Percentiles rank a stretch among this genome's conserved stretches.
Conservation (phyloP, 1,140 invertebrate species). For the Procambarus virginalis region DNA sequence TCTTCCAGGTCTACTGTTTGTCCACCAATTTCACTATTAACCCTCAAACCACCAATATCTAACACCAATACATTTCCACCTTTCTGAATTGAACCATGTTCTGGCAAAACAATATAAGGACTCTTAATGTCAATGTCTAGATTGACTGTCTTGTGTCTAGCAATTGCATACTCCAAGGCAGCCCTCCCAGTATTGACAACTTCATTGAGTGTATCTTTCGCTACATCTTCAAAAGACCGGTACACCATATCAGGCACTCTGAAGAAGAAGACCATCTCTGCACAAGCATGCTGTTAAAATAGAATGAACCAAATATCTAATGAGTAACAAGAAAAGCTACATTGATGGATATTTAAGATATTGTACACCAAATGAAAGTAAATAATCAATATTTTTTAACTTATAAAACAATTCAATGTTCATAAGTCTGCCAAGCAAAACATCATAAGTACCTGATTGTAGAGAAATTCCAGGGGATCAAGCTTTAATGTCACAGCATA, state of each 20-base stretch:
- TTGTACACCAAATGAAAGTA: too few relatives aligned
- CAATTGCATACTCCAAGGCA: conserved; percentile 77
- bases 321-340: too few relatives aligned
- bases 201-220: conserved; percentile 72
- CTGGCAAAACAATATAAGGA: conserved; percentile 86
- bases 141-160: conserved; percentile 81
- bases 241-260: conserved; percentile 76
- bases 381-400: too few relatives aligned
- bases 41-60: conserved; percentile 82
- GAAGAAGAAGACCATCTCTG: conserved; percentile 85
- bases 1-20: conserved; percentile 80
- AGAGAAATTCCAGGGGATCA: conserved; percentile 85
- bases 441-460: conserved; percentile 81
- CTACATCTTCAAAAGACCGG: conserved; percentile 73
- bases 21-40: conserved; percentile 82
- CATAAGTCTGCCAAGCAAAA: too few relatives aligned
- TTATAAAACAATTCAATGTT: too few relatives aligned
- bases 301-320: too few relatives aligned
- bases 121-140: conserved; percentile 85
- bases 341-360: too few relatives aligned
- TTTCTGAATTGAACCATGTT: conserved; percentile 84
- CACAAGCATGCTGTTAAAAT: conserved; percentile 81
- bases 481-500: conserved; percentile 81
- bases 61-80: conserved; percentile 83
- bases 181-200: conserved; percentile 73